Base-by-base conservation (phyloP, 1,140 invertebrate species). In the Drosophila nasuta region DNA sequence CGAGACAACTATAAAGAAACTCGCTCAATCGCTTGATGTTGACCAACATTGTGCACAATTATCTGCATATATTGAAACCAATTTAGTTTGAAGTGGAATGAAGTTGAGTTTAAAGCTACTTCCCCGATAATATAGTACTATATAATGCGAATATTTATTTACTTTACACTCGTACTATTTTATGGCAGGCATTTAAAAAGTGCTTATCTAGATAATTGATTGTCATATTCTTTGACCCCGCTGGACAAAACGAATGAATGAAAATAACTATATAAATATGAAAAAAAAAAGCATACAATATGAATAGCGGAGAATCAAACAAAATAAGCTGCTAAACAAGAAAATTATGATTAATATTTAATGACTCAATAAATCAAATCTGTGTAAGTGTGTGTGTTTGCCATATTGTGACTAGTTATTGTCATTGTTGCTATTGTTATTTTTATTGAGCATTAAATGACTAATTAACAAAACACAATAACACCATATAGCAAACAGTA, bases 321-420 rank as follows among this genome's bases (percentile, higher is more conserved):
- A 43, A 51, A 52, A 38, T 38, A 33, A 33, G 10, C 63, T 69
- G 56, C 56, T 64, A 79, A 86, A 70, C 71, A 79, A 77, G 82
- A 68, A 78, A 81, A 81, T 82, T 79, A 87, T 87, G 76, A 86
- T 81, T 79, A 86, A 75, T 86, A 87, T 82, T 83, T 82, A 86
- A 86, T 86, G 82, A 87, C 79, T 86, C 72, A 86, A 86, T 87
- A 87, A 82, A 86, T 86, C 77, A 82, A 71, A 79, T 35, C 70
- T 83, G 60, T 80, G 58, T 63, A 58, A 25, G 65, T 35, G 71
- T 83, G 60, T 83, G 60, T 80, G 65, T 63, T 75, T 25, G 65
- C 28, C 51, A 49, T 52, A 57, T 79, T 60, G 35, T 57, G 48
- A 70, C 33, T 58, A 57, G 52, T 75, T 79, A 62, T 57, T 64